Evolutionary conservation across 2,888 invertebrate genomes (phyloP).

Genomic region (Boloria selene): DNA sequence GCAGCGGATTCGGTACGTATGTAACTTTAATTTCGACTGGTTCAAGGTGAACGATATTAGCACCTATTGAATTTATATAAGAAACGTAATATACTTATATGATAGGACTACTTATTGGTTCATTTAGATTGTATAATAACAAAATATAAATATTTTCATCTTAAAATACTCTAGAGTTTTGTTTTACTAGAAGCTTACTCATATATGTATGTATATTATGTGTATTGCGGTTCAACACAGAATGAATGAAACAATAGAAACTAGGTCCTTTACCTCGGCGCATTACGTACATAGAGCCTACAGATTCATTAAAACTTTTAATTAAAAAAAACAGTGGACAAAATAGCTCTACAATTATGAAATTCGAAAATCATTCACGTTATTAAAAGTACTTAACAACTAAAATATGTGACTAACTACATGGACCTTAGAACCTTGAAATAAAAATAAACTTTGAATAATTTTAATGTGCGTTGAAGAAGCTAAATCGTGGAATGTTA

Average conservation of each 20-base stretch:
- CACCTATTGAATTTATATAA: conserved; percentile 7
- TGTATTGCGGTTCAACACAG: conserved; percentile 22
- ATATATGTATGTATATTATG: conserved; percentile 2
- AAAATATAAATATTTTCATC: too few species aligned
- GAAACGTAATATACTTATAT: background rate
- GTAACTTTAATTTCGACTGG: conserved; percentile 19
- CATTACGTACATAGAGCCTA: conserved; percentile 32
- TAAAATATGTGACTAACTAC: conserved; percentile 11
- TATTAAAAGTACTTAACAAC: background rate
- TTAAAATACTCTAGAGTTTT: background rate
- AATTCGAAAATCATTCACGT: conserved; percentile 20
- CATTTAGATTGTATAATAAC: too few species aligned
- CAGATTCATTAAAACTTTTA: conserved; percentile 48
- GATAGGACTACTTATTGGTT: too few species aligned
- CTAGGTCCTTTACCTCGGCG: conserved; percentile 24
- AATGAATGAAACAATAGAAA: conserved; percentile 38
- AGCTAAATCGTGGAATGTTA: conserved; percentile 52
- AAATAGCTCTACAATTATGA: conserved; percentile 37
- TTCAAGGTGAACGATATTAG: conserved; percentile 28
- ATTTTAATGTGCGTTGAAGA: conserved; percentile 53
- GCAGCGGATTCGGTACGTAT: conserved; percentile 20
- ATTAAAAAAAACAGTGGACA: conserved; percentile 49
- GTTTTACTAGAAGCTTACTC: conserved; percentile 1
- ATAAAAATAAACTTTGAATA: conserved; percentile 25
- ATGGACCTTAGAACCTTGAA: conserved; percentile 20